A percentile compares a stretch with the other conserved stretches of the same genome.
These are phyloP conservation scores for Colletes latitarsis DNA, from an alignment of 1,140 invertebrate species.

Conservation along the genomic window DNA sequence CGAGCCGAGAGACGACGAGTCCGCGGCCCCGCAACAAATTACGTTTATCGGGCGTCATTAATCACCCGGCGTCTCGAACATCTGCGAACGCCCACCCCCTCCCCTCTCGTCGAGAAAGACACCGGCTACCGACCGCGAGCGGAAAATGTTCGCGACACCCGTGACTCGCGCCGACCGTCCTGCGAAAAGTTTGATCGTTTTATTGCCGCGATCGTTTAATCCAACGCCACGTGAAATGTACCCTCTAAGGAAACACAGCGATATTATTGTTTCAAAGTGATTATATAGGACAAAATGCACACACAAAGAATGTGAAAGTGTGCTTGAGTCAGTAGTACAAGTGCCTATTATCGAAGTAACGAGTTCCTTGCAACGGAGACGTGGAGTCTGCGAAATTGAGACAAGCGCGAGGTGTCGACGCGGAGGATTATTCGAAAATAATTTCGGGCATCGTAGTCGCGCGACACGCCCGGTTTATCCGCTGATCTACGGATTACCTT, in stretches of 20 bases:
- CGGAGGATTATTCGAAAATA: constrained; percentile 47
- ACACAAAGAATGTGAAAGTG: too few relatives aligned
- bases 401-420: constrained; percentile 44
- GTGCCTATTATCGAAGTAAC: too few relatives aligned
- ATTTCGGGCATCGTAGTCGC: constrained; percentile 51
- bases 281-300: too few relatives aligned
- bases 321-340: too few relatives aligned
- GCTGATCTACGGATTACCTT: constrained; percentile 66
- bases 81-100: constrained; percentile 50
- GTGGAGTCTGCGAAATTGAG: constrained; percentile 47
- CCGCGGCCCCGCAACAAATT: constrained; percentile 64
- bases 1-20: constrained; percentile 59
- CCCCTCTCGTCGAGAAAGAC: constrained; percentile 32
- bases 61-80: constrained; percentile 65
- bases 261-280: too few relatives aligned
- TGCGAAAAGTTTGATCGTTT: constrained; percentile 22
- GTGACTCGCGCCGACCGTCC: background rate
- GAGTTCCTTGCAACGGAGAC: too few relatives aligned
- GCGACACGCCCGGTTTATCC: constrained; percentile 49
- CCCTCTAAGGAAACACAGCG: too few relatives aligned
- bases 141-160: constrained; percentile 43
- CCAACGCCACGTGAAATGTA: too few relatives aligned
- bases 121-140: constrained; percentile 21
- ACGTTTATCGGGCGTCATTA: constrained; percentile 66
- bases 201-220: too few relatives aligned